Conservation (phyloP, 2,113 vertebrate species). For the Indri indri region DNA sequence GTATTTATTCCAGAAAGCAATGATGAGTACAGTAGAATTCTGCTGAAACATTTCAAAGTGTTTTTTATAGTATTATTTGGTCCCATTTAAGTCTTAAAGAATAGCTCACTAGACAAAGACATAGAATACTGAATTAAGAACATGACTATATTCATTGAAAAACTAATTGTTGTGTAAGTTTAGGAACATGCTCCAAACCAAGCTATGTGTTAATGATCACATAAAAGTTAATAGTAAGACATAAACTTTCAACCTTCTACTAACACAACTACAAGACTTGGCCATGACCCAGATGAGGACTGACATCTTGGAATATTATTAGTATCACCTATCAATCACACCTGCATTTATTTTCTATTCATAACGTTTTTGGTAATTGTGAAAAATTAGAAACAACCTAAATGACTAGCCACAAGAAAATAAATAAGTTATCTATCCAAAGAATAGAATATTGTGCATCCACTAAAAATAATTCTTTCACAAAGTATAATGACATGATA, state of each 20-base stretch:
- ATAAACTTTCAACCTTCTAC: neutral
- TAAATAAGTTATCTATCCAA: neutral
- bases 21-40: neutral
- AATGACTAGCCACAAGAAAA: neutral
- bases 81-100: neutral
- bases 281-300: neutral
- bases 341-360: neutral
- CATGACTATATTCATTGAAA: neutral
- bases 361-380: neutral
- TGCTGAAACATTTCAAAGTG: neutral
- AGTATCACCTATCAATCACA: neutral
- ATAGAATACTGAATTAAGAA: neutral
- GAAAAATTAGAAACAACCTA: neutral
- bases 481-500: neutral
- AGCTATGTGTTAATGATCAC: neutral
- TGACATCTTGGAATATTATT: neutral
- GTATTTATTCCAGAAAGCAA: neutral
- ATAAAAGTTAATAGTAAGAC: neutral
- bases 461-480: constrained; percentile 12
- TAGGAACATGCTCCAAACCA: neutral
- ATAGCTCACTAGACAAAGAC: neutral
- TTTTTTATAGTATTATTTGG: neutral
- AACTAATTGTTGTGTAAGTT: neutral
- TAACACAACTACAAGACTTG: neutral
- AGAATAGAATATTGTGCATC: neutral